Evolutionary conservation across 2,888 invertebrate species (phyloP).

Genomic region (Timema podura): DNA sequence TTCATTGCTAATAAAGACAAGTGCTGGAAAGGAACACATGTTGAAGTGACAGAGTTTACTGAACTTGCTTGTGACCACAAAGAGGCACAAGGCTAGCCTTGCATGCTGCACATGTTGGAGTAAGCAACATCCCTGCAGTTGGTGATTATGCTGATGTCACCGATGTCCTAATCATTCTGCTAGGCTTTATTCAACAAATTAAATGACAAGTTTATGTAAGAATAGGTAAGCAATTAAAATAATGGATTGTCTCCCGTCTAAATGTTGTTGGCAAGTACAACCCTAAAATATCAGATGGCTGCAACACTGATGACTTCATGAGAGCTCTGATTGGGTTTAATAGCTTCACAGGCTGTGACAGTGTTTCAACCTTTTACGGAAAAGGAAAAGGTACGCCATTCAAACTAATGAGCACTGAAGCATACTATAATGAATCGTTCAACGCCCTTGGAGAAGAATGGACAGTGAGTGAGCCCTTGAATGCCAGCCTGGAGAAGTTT

Average conservation of each 20-base stretch:
- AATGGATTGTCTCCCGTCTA: background rate
- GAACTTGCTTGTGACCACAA: constrained; percentile 2
- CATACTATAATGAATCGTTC: too few relatives aligned
- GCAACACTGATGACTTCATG: background rate
- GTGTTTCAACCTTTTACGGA: too few relatives aligned
- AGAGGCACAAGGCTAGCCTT: background rate
- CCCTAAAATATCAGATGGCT: too few relatives aligned
- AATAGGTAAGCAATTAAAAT: background rate
- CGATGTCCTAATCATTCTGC: background rate
- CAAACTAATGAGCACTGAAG: too few relatives aligned
- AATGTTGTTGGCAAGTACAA: background rate
- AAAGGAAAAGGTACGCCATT: too few relatives aligned
- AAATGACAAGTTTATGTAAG: background rate
- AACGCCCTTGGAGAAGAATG: too few relatives aligned
- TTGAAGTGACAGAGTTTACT: background rate
- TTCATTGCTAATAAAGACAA: too few relatives aligned
- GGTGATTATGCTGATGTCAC: background rate
- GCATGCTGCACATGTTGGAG: constrained; percentile 6
- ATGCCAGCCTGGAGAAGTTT: too few relatives aligned
- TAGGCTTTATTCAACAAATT: background rate
- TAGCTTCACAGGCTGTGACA: too few relatives aligned
- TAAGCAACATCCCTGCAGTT: constrained; percentile 5
- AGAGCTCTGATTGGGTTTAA: background rate
- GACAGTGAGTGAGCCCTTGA: too few relatives aligned
- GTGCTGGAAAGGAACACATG: background rate